These are phyloP conservation scores for Oxyura jamaicensis DNA, from an alignment of 2,113 vertebrate genomes.

Conservation along the genomic window DNA sequence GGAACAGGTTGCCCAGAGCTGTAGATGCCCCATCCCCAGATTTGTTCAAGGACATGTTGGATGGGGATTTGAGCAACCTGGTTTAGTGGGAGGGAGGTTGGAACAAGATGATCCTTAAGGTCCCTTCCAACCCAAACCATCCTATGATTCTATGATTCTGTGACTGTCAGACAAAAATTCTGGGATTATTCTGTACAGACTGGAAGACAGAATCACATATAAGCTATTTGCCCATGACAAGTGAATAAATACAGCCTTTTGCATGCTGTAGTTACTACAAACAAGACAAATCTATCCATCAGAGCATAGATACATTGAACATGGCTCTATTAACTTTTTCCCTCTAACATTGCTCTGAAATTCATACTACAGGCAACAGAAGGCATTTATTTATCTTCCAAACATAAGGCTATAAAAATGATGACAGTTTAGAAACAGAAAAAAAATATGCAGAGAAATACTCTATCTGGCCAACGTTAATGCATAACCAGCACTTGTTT, in stretches of 20 bases:
- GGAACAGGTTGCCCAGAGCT: not conserved
- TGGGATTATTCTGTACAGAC: not conserved
- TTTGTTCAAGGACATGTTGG: not conserved
- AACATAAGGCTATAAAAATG: conserved; percentile 55
- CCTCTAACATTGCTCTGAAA: not conserved
- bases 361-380: conserved; percentile 3
- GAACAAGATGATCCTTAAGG: not conserved
- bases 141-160: not conserved
- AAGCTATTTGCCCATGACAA: not conserved
- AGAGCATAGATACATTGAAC: not conserved
- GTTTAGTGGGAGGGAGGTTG: not conserved
- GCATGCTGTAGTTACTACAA: not conserved
- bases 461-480: conserved; percentile 5
- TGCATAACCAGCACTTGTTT: conserved; percentile 26
- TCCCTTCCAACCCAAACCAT: not conserved
- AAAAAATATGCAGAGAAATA: conserved; percentile 34
- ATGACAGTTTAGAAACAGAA: conserved; percentile 11
- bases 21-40: not conserved
- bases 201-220: not conserved
- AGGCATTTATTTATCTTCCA: conserved; percentile 54
- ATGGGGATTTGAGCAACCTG: not conserved
- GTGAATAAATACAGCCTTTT: not conserved
- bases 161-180: not conserved
- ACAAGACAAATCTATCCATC: not conserved
- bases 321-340: not conserved